Base-by-base conservation (phyloP, 2,113 vertebrate species). In the Pomatorhinus ruficollis region DNA sequence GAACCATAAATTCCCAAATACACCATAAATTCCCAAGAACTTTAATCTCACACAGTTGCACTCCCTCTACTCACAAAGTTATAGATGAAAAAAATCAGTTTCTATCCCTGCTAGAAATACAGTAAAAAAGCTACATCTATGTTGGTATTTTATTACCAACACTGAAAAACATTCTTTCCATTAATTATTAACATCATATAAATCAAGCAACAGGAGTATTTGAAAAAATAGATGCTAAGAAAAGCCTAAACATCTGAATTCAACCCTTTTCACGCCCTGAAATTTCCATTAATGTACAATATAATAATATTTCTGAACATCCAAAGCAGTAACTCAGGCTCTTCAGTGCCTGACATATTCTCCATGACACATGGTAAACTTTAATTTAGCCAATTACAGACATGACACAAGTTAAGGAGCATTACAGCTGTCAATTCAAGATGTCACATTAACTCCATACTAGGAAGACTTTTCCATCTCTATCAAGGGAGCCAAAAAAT, bases 321-420 rank as follows among this genome's bases (percentile, higher is more conserved):
- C 39, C 84, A 52, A 80, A 80, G 75, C 59, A 68, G 52, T 37
- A 71, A 65, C 30, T 89, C 49, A 24, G 16, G 65, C 80, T 56
- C 47, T 11, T 5, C 76, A 78, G 64, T 16, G 28, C 57, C 88
- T 89, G 76, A 75, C 68, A 68, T 28, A 59, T 52, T 75, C 79
- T 60, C 49, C 28, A 40, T 24, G 79, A 87, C 78, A 83, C 79
- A 93, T 5, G 12, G 40, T 31, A 84, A 83, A 90, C 76, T 91
- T 90, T 90, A 93, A 89, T 94, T 88, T 44, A 94, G 85, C 88
- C 80, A 89, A 90, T 94, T 93, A 78, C 44, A 77, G 63, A 76
- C 57, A 2, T 50, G 84, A 80, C 77, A 95, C 66, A 81, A 96
- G 76, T 88, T 87, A 94, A 90, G 80, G 47, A 89, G 60, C 44